These are phyloP conservation scores for Antennarius maculatus DNA, from an alignment of 2,797 vertebrate genomes.

Conservation along the genomic window DNA sequence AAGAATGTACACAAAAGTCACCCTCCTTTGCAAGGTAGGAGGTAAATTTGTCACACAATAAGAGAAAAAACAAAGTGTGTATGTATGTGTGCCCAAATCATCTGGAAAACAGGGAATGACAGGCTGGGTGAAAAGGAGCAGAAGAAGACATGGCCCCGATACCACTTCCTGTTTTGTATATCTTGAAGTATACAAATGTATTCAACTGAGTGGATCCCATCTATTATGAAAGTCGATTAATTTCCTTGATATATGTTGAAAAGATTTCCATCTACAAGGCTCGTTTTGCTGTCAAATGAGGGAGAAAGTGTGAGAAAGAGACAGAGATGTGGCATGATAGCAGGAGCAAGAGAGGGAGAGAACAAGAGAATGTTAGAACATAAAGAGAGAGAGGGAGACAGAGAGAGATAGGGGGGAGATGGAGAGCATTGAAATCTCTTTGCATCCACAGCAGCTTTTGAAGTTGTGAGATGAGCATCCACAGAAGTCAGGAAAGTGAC, in stretches of 20 bases:
- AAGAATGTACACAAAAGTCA: conserved; percentile 24
- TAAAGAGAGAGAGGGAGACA: conserved; percentile 41
- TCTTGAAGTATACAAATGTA: conserved; percentile 81
- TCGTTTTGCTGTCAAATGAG: conserved; percentile 73
- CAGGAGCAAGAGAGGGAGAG: conserved; percentile 41
- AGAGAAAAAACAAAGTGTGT: conserved; percentile 5
- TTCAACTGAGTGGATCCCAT: conserved; percentile 74
- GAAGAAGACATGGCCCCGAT: conserved; percentile 65
- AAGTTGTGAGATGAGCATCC: conserved; percentile 80
- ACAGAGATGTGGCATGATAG: conserved; percentile 55
- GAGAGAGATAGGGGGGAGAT: conserved; percentile 37
- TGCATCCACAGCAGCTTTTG: conserved; percentile 75
- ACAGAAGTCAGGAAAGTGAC: conserved; percentile 83
- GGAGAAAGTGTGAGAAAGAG: conserved; percentile 55
- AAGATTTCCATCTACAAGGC: conserved; percentile 76
- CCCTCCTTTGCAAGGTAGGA: conserved; percentile 35
- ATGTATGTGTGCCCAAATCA: conserved; percentile 62
- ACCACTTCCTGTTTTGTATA: conserved; percentile 79
- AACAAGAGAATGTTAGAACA: conserved; percentile 61
- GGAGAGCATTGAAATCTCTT: conserved; percentile 72
- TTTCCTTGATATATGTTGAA: conserved; percentile 79
- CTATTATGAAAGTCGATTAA: conserved; percentile 78
- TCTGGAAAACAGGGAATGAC: conserved; percentile 66
- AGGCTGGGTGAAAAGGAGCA: conserved; percentile 56
- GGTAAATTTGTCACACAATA: conserved; percentile 44